Evolutionary conservation across 2,888 invertebrate species (phyloP).

Genomic region (Drosophila greeni): DNA sequence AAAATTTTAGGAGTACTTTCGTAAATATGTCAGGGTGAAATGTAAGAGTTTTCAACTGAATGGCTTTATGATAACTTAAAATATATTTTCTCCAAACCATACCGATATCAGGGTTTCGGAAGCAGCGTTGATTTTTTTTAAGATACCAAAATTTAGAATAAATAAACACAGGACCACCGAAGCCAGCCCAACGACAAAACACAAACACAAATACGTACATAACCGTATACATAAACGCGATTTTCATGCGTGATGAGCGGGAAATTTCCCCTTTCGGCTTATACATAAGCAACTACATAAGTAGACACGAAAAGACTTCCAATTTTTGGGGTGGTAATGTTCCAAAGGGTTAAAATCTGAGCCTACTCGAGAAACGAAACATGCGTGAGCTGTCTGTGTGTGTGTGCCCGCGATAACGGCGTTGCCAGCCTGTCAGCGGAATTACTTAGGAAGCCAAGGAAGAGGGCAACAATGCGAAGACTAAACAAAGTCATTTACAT

Average conservation of each 20-base stretch:
- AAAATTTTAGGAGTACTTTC: not conserved
- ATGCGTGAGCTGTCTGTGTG: slow-evolving; percentile 61
- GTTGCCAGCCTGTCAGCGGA: slow-evolving; percentile 69
- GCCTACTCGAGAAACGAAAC: slow-evolving; percentile 50
- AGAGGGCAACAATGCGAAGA: slow-evolving; percentile 51
- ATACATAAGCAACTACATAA: slow-evolving; percentile 42
- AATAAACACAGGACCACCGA: slow-evolving; percentile 14
- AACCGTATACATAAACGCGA: slow-evolving; percentile 30
- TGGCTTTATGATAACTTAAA: not conserved
- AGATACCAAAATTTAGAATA: slow-evolving; percentile 7
- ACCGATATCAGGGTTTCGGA: not conserved
- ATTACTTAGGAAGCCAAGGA: slow-evolving; percentile 43
- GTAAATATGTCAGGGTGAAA: not conserved
- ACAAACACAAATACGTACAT: slow-evolving; percentile 20
- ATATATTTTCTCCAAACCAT: too few relatives aligned
- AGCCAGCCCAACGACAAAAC: slow-evolving; percentile 2
- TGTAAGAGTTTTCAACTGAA: too few relatives aligned
- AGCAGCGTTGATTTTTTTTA: not conserved
- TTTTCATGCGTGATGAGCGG: slow-evolving; percentile 67
- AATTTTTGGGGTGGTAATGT: slow-evolving; percentile 53
- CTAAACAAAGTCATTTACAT: slow-evolving; percentile 73
- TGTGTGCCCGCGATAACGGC: slow-evolving; percentile 45
- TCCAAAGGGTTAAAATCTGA: slow-evolving; percentile 73
- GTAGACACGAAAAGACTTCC: slow-evolving; percentile 44
- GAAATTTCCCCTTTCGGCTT: slow-evolving; percentile 62